Conservation (phyloP, 1,140 invertebrate genomes). For the Sitodiplosis mosellana region DNA sequence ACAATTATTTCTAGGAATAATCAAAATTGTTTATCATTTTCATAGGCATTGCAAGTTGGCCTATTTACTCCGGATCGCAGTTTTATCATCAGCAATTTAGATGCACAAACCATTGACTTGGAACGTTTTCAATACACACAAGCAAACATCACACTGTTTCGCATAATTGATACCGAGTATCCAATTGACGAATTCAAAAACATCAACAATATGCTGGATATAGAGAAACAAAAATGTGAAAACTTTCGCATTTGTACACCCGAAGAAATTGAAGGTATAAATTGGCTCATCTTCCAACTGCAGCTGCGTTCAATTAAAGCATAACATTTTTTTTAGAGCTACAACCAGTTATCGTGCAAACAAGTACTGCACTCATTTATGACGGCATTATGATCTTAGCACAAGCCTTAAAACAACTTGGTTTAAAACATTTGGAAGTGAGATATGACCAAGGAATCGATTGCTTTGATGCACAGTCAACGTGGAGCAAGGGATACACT, state of each 20-base stretch:
- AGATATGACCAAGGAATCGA: slow-evolving; percentile 42
- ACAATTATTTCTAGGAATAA: background rate
- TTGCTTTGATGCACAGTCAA: slow-evolving; percentile 67
- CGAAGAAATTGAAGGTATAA: too few relatives aligned
- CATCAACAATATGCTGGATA: background rate
- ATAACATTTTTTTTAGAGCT: background rate
- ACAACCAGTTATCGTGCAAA: slow-evolving; percentile 19
- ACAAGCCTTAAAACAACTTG: slow-evolving; percentile 68
- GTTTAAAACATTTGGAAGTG: slow-evolving; percentile 69
- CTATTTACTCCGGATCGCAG: slow-evolving; percentile 56
- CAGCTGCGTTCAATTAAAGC: background rate
- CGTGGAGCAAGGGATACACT: slow-evolving; percentile 86
- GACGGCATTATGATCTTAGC: slow-evolving; percentile 59
- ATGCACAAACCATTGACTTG: slow-evolving; percentile 62
- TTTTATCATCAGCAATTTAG: slow-evolving; percentile 60
- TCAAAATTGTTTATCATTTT: background rate
- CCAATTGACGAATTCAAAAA: background rate
- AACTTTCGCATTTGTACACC: background rate
- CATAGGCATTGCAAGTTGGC: slow-evolving; percentile 58
- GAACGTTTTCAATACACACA: slow-evolving; percentile 65
- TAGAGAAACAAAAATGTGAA: background rate
- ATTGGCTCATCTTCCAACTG: too few relatives aligned
- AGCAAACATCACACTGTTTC: slow-evolving; percentile 65
- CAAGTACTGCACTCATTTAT: slow-evolving; percentile 55
- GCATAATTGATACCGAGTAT: slow-evolving; percentile 41